These are phyloP conservation scores for Tanypteryx hageni DNA, from an alignment of 2,888 invertebrate species.

Conservation along the genomic window DNA sequence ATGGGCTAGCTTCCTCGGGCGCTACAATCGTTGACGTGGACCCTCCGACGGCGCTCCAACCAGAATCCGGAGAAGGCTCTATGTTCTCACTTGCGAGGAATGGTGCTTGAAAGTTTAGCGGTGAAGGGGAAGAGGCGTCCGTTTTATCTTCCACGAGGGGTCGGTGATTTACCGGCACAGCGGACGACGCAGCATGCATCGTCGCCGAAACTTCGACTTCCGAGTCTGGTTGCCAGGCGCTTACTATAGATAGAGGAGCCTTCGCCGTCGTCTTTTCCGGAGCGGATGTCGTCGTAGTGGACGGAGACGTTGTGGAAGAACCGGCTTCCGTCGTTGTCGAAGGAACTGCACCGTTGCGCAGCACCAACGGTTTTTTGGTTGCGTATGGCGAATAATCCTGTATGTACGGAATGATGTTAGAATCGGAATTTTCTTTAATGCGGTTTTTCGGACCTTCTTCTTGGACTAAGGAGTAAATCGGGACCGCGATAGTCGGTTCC, in stretches of 20 bases:
- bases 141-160: constrained; percentile 64
- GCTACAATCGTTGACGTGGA: constrained; percentile 65
- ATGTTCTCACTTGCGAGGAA: constrained; percentile 79
- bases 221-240: constrained; percentile 44
- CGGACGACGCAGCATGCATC: constrained; percentile 72
- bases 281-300: constrained; percentile 73
- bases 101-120: constrained; percentile 68
- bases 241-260: constrained; percentile 52
- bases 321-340: constrained; percentile 78
- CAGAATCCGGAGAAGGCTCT: constrained; percentile 77
- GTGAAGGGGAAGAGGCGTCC: constrained; percentile 65
- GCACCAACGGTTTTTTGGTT: constrained; percentile 72
- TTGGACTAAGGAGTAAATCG: constrained; percentile 22
- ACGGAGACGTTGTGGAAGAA: constrained; percentile 82
- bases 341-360: constrained; percentile 74
- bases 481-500: constrained; percentile 68
- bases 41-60: constrained; percentile 78
- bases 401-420: constrained; percentile 75
- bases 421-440: constrained; percentile 71
- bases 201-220: constrained; percentile 75
- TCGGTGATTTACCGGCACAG: constrained; percentile 31
- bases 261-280: constrained; percentile 39
- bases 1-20: constrained; percentile 57
- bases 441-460: constrained; percentile 64
- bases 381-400: constrained; percentile 76